These are phyloP conservation scores for Dendrolimus pini DNA, from an alignment of 2,888 invertebrate genomes.

Conservation along the genomic window DNA sequence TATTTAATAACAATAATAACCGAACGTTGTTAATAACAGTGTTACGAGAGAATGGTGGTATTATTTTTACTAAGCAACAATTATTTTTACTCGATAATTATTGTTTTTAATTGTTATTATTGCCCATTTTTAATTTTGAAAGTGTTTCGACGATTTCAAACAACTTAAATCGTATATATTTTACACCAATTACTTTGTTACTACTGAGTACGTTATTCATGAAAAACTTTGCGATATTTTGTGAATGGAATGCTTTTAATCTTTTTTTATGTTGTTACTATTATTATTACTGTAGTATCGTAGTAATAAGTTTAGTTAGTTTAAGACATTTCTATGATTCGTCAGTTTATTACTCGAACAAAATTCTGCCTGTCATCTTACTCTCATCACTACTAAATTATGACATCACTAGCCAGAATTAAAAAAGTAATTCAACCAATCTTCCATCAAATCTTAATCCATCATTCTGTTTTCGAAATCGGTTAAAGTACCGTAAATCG, in stretches of 20 bases:
- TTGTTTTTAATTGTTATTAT: constrained; percentile 1
- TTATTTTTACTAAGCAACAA: constrained; percentile 51
- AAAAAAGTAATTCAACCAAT: background rate
- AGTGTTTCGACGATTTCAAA: background rate
- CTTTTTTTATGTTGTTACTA: too few relatives aligned
- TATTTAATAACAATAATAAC: constrained; percentile 2
- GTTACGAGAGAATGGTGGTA: background rate
- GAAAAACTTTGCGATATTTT: too few relatives aligned
- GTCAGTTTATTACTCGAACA: too few relatives aligned
- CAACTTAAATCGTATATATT: background rate
- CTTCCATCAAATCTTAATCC: background rate
- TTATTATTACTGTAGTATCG: too few relatives aligned
- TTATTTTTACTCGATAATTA: constrained; percentile 59
- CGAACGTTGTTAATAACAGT: constrained; percentile 8
- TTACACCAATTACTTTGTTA: background rate
- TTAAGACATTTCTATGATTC: too few relatives aligned
- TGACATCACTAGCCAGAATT: background rate
- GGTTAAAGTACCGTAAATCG: background rate
- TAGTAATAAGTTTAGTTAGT: too few relatives aligned
- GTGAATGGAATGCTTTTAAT: too few relatives aligned
- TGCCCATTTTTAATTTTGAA: background rate
- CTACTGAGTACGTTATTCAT: too few relatives aligned
- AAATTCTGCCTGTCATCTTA: background rate
- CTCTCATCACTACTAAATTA: background rate
- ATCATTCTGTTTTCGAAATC: background rate